phyloP scores from a whole-genome alignment of 2,797 vertebrate genomes.

The Poeciliopsis presidionis region DNA sequence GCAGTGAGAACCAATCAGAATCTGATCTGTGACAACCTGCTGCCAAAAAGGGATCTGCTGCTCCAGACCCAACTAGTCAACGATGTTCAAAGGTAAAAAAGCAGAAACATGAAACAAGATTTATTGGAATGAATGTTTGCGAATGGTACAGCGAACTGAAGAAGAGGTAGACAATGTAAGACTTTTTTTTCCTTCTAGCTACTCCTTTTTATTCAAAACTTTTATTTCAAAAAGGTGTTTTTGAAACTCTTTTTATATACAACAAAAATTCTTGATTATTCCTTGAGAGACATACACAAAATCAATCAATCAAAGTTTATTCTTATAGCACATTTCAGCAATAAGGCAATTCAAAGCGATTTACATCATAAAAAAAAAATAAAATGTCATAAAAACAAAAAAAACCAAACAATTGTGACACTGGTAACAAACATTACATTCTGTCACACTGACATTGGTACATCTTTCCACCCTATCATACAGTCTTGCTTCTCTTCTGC shows the following conservation, averaged over 20 bases:
- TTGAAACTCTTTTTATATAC: background rate
- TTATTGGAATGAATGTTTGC: no score
- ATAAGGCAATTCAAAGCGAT: no score
- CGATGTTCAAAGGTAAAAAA: constrained; percentile 91
- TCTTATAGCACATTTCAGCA: no score
- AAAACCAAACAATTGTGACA: no score
- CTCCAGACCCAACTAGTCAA: constrained; percentile 96
- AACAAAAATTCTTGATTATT: background rate
- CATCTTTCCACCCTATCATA: background rate
- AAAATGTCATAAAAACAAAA: no score
- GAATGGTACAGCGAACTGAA: no score
- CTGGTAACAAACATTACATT: no score
- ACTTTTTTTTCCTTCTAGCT: no score
- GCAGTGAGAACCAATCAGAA: constrained; percentile 98
- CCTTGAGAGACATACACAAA: background rate
- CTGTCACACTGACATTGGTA: no score
- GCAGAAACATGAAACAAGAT: background rate
- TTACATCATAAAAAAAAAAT: no score
- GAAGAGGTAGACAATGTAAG: no score
- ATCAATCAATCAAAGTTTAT: no score
- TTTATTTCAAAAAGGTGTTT: background rate
- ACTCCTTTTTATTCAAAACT: background rate
- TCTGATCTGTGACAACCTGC: constrained; percentile 95
- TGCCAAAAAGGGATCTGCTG: constrained; percentile 94
- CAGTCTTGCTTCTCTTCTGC: background rate